phyloP scores from a whole-genome alignment of 1,140 invertebrate genomes.

The Drosophila arizonae region DNA sequence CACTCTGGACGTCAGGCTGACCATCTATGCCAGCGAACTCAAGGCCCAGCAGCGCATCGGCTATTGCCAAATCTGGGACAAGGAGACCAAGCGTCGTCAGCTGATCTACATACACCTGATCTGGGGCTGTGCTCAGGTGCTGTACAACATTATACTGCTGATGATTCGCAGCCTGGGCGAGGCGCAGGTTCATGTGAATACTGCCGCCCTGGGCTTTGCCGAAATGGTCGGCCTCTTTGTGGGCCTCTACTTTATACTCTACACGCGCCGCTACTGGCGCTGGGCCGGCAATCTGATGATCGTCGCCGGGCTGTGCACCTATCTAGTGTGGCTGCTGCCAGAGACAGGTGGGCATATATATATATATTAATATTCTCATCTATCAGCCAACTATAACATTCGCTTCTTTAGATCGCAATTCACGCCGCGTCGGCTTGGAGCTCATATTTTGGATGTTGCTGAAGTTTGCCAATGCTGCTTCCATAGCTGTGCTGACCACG shows the following conservation, averaged over 20 bases:
- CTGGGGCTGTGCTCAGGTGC: slow-evolving; percentile 76
- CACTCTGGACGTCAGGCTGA: slow-evolving; percentile 72
- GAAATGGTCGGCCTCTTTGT: slow-evolving; percentile 81
- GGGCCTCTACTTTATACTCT: slow-evolving; percentile 78
- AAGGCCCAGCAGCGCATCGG: slow-evolving; percentile 20
- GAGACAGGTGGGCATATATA: slow-evolving; percentile 48
- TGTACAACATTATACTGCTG: slow-evolving; percentile 81
- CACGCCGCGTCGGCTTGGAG: slow-evolving; percentile 63
- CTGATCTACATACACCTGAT: slow-evolving; percentile 70
- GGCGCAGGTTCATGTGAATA: slow-evolving; percentile 79
- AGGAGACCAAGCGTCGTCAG: slow-evolving; percentile 63
- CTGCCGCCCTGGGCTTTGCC: slow-evolving; percentile 78
- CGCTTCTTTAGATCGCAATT: slow-evolving; percentile 44
- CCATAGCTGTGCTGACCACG: slow-evolving; percentile 72
- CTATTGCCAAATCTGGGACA: slow-evolving; percentile 78
- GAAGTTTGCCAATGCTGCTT: slow-evolving; percentile 71
- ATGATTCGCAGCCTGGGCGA: slow-evolving; percentile 82
- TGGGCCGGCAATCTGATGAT: slow-evolving; percentile 75
- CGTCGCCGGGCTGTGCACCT: slow-evolving; percentile 60
- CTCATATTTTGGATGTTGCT: slow-evolving; percentile 71
- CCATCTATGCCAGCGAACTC: slow-evolving; percentile 60
- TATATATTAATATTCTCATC: not conserved
- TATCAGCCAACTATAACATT: not conserved
- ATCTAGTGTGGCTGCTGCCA: slow-evolving; percentile 70
- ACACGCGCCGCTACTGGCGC: slow-evolving; percentile 74